Conservation (phyloP, 2,113 vertebrate genomes). For the Gymnocephalus cernua region DNA sequence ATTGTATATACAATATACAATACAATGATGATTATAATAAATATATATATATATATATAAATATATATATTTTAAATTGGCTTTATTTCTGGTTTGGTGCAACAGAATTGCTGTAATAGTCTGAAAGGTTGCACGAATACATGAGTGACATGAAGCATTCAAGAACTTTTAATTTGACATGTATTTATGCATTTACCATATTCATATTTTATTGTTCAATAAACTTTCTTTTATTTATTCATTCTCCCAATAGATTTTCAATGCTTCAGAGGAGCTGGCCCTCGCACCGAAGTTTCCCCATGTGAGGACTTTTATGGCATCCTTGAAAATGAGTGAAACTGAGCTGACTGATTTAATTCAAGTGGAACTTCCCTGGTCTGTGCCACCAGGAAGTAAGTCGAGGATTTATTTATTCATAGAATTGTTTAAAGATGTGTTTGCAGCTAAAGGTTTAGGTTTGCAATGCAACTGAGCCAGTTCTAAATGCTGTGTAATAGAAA, state of each 20-base stretch:
- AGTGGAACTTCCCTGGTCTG: conserved; percentile 86
- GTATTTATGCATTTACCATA: not conserved
- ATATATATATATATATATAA: too few species aligned
- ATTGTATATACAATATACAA: too few species aligned
- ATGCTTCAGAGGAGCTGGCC: conserved; percentile 85
- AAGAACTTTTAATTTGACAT: not conserved
- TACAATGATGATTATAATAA: too few species aligned
- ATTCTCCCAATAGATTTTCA: conserved; percentile 83
- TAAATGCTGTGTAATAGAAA: not conserved
- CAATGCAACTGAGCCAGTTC: not conserved
- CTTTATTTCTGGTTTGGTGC: not conserved
- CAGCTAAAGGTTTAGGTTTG: not conserved
- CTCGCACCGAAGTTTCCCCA: conserved; percentile 80
- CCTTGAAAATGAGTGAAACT: conserved; percentile 51
- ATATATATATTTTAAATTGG: too few species aligned
- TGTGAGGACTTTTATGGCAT: conserved; percentile 85
- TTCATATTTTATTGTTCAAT: not conserved
- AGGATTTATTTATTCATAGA: not conserved
- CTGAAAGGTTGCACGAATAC: not conserved
- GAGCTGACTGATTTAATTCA: conserved; percentile 86
- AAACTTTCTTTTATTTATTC: not conserved
- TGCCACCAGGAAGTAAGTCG: conserved; percentile 84
- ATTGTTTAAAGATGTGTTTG: not conserved
- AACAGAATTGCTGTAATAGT: not conserved
- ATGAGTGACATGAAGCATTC: not conserved